phyloP scores from a whole-genome alignment of 1,140 invertebrate species.

The Pachypeltis micranthus region DNA sequence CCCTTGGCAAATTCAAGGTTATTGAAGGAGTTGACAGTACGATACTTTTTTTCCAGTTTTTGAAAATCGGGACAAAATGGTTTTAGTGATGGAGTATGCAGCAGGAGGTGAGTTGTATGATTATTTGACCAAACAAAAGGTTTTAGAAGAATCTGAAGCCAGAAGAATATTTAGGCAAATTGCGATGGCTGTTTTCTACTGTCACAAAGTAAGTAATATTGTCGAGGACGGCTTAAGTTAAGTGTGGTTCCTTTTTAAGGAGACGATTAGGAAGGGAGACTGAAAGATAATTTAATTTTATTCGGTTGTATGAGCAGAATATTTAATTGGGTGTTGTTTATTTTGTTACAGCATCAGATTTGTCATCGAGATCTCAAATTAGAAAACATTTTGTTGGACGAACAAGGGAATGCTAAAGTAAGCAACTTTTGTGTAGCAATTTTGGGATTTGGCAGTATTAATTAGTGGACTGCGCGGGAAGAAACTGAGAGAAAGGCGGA shows the following conservation, averaged over 20 bases:
- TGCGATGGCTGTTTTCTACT: conserved; percentile 93
- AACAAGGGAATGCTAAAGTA: conserved; percentile 89
- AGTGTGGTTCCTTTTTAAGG: too few relatives aligned
- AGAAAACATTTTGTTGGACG: conserved; percentile 95
- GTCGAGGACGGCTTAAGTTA: too few relatives aligned
- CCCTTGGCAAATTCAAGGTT: too few relatives aligned
- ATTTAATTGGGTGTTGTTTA: conserved; percentile 11
- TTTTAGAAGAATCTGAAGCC: conserved; percentile 83
- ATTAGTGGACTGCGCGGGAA: too few relatives aligned
- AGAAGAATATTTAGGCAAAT: conserved; percentile 94
- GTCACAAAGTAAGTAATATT: conserved; percentile 69
- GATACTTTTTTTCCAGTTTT: conserved; percentile 70
- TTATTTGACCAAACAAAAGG: conserved; percentile 87
- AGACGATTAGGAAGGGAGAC: too few relatives aligned
- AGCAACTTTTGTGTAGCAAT: too few relatives aligned
- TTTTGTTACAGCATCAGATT: conserved; percentile 65
- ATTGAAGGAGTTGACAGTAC: too few relatives aligned
- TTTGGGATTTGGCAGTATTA: too few relatives aligned
- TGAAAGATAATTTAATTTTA: too few relatives aligned
- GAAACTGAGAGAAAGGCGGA: too few relatives aligned
- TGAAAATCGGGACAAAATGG: conserved; percentile 97
- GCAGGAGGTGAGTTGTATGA: conserved; percentile 97
- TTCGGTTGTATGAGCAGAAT: too few relatives aligned
- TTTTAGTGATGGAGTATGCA: conserved; percentile 98
- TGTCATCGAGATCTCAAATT: conserved; percentile 97